Conservation (phyloP, 2,113 vertebrate genomes). For the Leucoraja erinaceus region DNA sequence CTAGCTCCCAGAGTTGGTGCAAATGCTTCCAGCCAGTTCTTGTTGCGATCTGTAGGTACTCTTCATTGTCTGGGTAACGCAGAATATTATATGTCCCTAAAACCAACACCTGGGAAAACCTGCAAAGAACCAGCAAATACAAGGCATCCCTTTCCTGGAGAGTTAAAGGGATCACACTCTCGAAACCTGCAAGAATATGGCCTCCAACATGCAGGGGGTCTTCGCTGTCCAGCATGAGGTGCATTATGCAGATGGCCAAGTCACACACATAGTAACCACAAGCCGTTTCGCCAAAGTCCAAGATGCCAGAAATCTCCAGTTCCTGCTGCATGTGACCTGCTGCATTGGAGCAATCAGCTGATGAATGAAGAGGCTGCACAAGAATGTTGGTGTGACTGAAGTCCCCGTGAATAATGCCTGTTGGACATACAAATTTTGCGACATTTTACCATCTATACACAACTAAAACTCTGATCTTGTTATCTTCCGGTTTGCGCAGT, state of each 20-base stretch:
- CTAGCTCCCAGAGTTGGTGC: slow-evolving; percentile 56
- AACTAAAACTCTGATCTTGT: too few relatives aligned
- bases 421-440: slow-evolving; percentile 28
- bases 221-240: slow-evolving; percentile 81
- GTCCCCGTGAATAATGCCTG: slow-evolving; percentile 88
- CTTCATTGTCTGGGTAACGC: slow-evolving; percentile 72
- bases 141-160: slow-evolving; percentile 62
- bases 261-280: slow-evolving; percentile 76
- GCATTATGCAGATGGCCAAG: slow-evolving; percentile 73
- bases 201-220: slow-evolving; percentile 66
- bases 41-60: slow-evolving; percentile 72
- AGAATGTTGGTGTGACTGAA: slow-evolving; percentile 86
- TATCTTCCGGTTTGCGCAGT: too few relatives aligned
- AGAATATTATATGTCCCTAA: slow-evolving; percentile 53
- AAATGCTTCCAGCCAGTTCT: slow-evolving; percentile 61
- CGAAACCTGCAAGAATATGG: slow-evolving; percentile 76
- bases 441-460: background rate
- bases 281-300: slow-evolving; percentile 85
- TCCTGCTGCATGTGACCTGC: background rate
- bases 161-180: slow-evolving; percentile 70
- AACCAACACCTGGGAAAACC: slow-evolving; percentile 79
- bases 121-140: slow-evolving; percentile 68
- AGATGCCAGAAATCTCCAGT: slow-evolving; percentile 72
- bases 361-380: slow-evolving; percentile 46
- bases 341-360: slow-evolving; percentile 40